Evolutionary conservation across 1,140 invertebrate genomes (phyloP).

Genomic region (Drosophila varians): DNA sequence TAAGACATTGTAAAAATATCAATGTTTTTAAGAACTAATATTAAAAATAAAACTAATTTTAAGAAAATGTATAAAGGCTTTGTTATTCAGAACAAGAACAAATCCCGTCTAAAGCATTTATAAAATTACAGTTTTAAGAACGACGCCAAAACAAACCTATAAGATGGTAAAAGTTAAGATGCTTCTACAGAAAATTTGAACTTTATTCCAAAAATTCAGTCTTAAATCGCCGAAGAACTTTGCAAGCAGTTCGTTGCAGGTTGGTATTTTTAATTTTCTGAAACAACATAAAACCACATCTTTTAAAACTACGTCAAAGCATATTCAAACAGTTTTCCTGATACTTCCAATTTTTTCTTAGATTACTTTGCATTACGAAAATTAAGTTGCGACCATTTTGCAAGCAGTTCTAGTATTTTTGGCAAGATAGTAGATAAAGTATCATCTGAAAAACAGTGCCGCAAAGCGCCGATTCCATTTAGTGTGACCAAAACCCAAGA

Average conservation of each 20-base stretch:
- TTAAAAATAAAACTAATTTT: too few relatives aligned
- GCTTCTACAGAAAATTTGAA: neutral
- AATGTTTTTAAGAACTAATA: too few relatives aligned
- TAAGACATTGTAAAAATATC: too few relatives aligned
- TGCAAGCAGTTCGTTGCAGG: neutral
- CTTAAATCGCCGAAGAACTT: neutral
- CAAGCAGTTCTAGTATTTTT: neutral
- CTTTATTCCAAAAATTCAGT: neutral
- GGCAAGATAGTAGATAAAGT: neutral
- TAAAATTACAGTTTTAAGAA: neutral
- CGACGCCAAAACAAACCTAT: neutral
- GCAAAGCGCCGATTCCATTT: too few relatives aligned
- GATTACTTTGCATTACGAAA: neutral
- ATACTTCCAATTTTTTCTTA: neutral
- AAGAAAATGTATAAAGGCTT: too few relatives aligned
- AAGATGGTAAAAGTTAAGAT: neutral
- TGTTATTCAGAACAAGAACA: neutral
- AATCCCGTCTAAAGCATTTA: neutral
- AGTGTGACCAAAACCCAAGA: too few relatives aligned
- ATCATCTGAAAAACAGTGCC: too few relatives aligned
- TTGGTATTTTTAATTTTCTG: neutral
- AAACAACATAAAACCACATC: neutral
- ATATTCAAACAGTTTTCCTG: too few relatives aligned
- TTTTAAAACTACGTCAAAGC: too few relatives aligned
- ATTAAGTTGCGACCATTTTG: neutral